A percentile compares a stretch with the other conserved stretches of the same genome.
Conservation (phyloP, 2,797 vertebrate species). For the Decapterus maruadsi region DNA sequence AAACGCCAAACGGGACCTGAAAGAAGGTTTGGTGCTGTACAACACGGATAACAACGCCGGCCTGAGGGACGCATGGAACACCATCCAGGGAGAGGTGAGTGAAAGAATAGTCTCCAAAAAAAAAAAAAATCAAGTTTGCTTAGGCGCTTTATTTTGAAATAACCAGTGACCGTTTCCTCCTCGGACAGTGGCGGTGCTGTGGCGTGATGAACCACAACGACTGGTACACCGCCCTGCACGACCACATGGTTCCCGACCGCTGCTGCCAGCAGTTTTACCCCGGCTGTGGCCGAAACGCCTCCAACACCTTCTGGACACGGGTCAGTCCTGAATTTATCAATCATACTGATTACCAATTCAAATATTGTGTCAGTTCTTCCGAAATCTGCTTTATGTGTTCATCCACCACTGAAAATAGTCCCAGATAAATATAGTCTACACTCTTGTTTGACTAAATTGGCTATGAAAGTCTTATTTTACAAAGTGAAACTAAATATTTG, state of each 20-base stretch:
- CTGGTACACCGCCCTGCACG: constrained; percentile 92
- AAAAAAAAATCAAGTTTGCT: too few species aligned
- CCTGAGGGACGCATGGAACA: constrained; percentile 96
- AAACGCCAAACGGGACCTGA: constrained; percentile 93
- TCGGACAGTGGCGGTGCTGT: constrained; percentile 93
- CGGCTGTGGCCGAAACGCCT: constrained; percentile 92
- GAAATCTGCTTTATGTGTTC: too few species aligned
- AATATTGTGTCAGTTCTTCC: too few species aligned
- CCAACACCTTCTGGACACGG: constrained; percentile 90
- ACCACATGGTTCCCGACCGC: constrained; percentile 91
- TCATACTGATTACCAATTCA: background rate
- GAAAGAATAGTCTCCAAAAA: background rate
- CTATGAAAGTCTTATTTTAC: too few species aligned
- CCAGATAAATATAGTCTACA: too few species aligned
- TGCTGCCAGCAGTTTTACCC: constrained; percentile 92
- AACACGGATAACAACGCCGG: constrained; percentile 94
- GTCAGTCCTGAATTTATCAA: constrained; percentile 70
- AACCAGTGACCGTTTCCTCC: background rate
- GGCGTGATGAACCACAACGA: constrained; percentile 91
- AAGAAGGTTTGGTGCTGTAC: constrained; percentile 93
- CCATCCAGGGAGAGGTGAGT: constrained; percentile 95
- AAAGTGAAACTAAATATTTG: too few species aligned
- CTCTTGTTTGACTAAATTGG: too few species aligned
- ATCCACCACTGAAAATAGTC: too few species aligned
- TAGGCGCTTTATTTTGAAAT: background rate